A percentile compares a stretch with the other conserved stretches of the same genome.
Conservation (phyloP, 2,888 invertebrate species). For the Limnephilus lunatus region DNA sequence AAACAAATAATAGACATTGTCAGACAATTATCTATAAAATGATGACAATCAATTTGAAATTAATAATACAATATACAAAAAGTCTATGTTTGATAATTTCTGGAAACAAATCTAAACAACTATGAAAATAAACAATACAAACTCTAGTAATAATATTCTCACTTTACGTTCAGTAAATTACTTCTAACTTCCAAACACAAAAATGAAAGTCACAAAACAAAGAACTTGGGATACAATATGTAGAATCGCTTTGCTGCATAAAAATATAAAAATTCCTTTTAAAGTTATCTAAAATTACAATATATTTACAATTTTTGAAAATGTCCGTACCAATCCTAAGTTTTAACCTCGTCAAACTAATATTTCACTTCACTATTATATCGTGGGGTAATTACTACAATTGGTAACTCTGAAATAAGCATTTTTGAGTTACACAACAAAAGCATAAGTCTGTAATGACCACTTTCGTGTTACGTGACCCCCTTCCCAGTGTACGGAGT, state of each 20-base stretch:
- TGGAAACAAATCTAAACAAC: not conserved
- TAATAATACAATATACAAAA: not conserved
- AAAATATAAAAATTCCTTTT: conserved; percentile 41
- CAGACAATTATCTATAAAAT: not conserved
- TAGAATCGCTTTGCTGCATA: conserved; percentile 42
- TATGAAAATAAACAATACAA: conserved; percentile 16
- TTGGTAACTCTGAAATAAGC: too few species aligned
- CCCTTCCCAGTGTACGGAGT: too few species aligned
- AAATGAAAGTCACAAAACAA: conserved; percentile 17
- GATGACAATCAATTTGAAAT: not conserved
- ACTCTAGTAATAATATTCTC: conserved; percentile 16
- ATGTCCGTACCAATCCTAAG: conserved; percentile 13
- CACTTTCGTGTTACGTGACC: too few species aligned
- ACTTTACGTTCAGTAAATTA: not conserved
- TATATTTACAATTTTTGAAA: conserved; percentile 47
- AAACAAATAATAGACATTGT: not conserved
- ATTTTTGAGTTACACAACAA: too few species aligned
- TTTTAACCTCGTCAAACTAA: not conserved
- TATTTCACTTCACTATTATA: not conserved
- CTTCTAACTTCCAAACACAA: conserved; percentile 20
- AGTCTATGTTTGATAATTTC: not conserved
- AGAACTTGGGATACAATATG: conserved; percentile 2
- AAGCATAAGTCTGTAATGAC: too few species aligned
- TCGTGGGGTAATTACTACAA: too few species aligned
- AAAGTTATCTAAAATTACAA: conserved; percentile 43